Evolutionary conservation across 2,113 vertebrate species (phyloP).

Genomic region (Oryzias javanicus): DNA sequence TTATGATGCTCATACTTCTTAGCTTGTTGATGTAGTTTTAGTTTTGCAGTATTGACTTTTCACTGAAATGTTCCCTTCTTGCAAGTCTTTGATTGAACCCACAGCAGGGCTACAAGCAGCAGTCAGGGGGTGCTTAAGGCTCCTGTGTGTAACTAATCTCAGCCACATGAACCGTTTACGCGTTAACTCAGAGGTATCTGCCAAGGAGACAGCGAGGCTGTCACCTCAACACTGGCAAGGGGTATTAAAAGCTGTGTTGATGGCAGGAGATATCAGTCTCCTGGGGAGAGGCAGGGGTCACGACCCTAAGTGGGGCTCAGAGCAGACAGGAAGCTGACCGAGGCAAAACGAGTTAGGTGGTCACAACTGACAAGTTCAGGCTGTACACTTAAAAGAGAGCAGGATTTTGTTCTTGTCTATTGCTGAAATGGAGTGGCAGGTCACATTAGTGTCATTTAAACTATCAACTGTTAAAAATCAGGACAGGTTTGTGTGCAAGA

Average conservation of each 20-base stretch:
- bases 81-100: conserved; percentile 28
- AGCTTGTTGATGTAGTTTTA: too few relatives aligned
- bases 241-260: conserved; percentile 78
- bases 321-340: conserved; percentile 38
- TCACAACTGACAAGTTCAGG: conserved; percentile 32
- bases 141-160: conserved; percentile 62
- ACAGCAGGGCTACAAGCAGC: conserved; percentile 16
- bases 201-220: conserved; percentile 73
- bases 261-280: conserved; percentile 58
- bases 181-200: conserved; percentile 64
- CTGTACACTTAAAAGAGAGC: background rate
- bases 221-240: conserved; percentile 60
- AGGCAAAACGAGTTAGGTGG: conserved; percentile 6
- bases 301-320: conserved; percentile 46
- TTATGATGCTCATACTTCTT: too few relatives aligned
- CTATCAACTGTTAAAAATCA: too few relatives aligned
- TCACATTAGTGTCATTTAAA: background rate
- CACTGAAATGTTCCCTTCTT: conserved; percentile 20
- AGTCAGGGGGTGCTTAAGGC: conserved; percentile 19
- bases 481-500: background rate
- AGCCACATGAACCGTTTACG: conserved; percentile 62
- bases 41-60: background rate
- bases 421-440: background rate
- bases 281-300: conserved; percentile 37
- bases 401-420: background rate